A percentile compares a stretch with the other conserved stretches of the same genome.
These are phyloP conservation scores for Berghia stephanieae DNA, from an alignment of 1,140 invertebrate genomes.

Conservation along the genomic window DNA sequence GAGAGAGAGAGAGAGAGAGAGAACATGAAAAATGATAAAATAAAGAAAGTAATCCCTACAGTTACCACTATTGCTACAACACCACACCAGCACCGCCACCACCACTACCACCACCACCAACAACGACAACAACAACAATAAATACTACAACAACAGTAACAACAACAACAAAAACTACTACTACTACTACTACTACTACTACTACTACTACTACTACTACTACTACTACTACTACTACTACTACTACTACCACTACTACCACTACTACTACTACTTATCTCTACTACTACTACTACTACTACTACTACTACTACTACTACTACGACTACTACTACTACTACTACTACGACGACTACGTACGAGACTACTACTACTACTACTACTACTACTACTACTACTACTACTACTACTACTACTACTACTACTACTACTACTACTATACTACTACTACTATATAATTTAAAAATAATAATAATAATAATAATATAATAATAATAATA, in stretches of 20 bases:
- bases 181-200: neutral
- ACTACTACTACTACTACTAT: slow-evolving; percentile 26
- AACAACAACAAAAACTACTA: neutral
- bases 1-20: neutral
- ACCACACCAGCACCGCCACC: too few relatives aligned
- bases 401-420: slow-evolving; percentile 25
- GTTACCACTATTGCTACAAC: too few relatives aligned
- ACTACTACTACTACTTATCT: too few relatives aligned
- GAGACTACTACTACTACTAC: slow-evolving; percentile 25
- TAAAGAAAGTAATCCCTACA: too few relatives aligned
- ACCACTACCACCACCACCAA: neutral
- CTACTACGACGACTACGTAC: too few relatives aligned
- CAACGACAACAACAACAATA: neutral
- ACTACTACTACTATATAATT: too few relatives aligned
- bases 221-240: slow-evolving; percentile 18
- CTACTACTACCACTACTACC: neutral
- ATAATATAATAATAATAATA: too few relatives aligned
- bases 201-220: neutral
- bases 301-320: too few relatives aligned
- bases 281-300: slow-evolving; percentile 19
- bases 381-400: slow-evolving; percentile 29
- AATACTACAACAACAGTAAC: neutral
- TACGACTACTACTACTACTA: too few relatives aligned
- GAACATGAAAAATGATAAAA: neutral
- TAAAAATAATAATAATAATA: too few relatives aligned